Evolutionary conservation across 1,140 invertebrate species (phyloP), one percentile per base, ranked within the genome.

Genomic region (Druon quercuslanigerum): DNA sequence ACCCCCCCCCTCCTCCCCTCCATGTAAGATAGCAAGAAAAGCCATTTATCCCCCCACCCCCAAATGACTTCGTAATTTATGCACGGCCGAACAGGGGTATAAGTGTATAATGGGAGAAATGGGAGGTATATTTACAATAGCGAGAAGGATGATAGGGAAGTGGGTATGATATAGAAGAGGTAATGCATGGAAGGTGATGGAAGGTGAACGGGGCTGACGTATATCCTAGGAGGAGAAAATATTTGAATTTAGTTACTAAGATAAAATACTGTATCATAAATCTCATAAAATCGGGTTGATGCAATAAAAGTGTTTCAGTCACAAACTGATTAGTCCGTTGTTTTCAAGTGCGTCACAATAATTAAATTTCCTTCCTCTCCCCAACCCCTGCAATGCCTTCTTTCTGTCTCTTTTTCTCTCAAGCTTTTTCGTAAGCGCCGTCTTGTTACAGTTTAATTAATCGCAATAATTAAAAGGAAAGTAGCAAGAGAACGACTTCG

Each of bases 381-480:
- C 73, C 70, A 40, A 50, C 9, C 70, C 16, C 70, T 71, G 13
- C 4, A 51, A n/a, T 50, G 51, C 50, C 46, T 54, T 56, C 13
- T 46, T 20, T 72, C 50, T 78, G 33, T 25, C 40, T 51, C 72
- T n/a, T 51, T 71, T 80, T 51, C 70, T 25, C 74, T 17, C 9
- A 57, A 51, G 40, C 75, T 76, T 79, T 83, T 85, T 56, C 83
- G 84, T 82, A 52, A 79, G 74, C 51, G 76, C 70, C 17, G 82
- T 83, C 86, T 89, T 87, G 86, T 89, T 88, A 87, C 79, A 82
- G 79, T 85, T 90, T 88, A 90, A 88, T 89, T 90, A 89, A 89
- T 89, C 82, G 84, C 83, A 90, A 89, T 90, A 89, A 90, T 90
- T 89, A 89, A 90, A 89, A 90, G 85, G 82, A 87, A 87, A 83